A percentile compares a stretch with the other conserved stretches of the same genome.
These are phyloP conservation scores for Melanerpes formicivorus DNA, from an alignment of 2,113 vertebrate genomes.

Conservation along the genomic window DNA sequence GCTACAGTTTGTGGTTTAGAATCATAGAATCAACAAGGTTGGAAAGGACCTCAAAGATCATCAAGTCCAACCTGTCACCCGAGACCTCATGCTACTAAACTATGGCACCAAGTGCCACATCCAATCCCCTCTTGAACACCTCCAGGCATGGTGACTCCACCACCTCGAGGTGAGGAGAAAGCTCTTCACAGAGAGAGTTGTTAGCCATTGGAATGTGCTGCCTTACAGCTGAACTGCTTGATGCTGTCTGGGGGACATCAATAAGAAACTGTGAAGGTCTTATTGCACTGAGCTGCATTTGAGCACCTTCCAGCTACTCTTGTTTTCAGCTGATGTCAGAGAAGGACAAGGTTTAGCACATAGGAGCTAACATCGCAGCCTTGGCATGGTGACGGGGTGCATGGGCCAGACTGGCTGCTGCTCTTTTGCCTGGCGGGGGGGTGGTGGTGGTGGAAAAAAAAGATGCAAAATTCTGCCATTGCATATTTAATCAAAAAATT, in stretches of 20 bases:
- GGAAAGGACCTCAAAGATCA: no score
- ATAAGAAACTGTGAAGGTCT: not conserved
- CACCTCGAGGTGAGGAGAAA: no score
- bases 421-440: not conserved
- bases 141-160: no score
- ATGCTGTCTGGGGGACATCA: not conserved
- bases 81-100: no score
- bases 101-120: no score
- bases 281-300: conserved; percentile 21
- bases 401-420: not conserved
- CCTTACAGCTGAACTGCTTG: not conserved
- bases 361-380: not conserved
- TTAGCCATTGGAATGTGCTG: no score
- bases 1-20: not conserved
- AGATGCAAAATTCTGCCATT: not conserved
- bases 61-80: no score
- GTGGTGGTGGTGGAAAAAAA: not conserved
- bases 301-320: conserved; percentile 20
- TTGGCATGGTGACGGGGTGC: not conserved
- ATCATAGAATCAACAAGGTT: no score
- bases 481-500: not conserved
- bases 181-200: no score
- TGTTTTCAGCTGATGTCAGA: not conserved
- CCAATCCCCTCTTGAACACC: no score
- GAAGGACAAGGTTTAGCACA: not conserved